Evolutionary conservation across 2,888 invertebrate species (phyloP).

Genomic region (Sarcophaga variegata): DNA sequence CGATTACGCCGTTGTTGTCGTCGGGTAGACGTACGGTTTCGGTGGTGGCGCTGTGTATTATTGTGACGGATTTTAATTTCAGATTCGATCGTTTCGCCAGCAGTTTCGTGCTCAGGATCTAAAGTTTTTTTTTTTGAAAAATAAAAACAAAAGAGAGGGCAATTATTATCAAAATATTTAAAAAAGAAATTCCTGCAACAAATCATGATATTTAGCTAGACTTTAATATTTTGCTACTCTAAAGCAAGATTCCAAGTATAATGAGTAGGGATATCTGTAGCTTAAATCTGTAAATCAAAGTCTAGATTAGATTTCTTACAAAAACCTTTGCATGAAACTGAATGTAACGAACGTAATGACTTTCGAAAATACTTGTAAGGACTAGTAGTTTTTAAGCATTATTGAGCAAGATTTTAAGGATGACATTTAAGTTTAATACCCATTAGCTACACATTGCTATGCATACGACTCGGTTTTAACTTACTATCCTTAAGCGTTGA

Average conservation of each 20-base stretch:
- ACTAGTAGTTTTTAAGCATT: slow-evolving; percentile 1
- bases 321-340: background rate
- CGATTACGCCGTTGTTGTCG: slow-evolving; percentile 88
- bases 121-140: background rate
- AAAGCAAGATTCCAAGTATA: background rate
- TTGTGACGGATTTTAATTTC: slow-evolving; percentile 93
- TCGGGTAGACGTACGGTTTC: slow-evolving; percentile 93
- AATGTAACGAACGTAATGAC: background rate
- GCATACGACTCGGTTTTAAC: slow-evolving; percentile 16
- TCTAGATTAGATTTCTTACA: no score
- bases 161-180: no score
- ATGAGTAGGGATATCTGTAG: no score
- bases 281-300: no score
- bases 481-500: slow-evolving; percentile 51
- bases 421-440: background rate
- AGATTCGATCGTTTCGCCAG: slow-evolving; percentile 90
- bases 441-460: background rate
- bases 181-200: background rate
- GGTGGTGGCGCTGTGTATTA: slow-evolving; percentile 94
- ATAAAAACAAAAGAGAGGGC: background rate
- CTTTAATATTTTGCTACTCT: background rate
- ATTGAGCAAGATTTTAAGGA: background rate
- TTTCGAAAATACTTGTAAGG: slow-evolving; percentile 11
- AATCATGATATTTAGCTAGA: background rate
- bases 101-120: slow-evolving; percentile 91